phyloP scores from a whole-genome alignment of 2,113 vertebrate genomes.

The Sceloporus tristichus region DNA sequence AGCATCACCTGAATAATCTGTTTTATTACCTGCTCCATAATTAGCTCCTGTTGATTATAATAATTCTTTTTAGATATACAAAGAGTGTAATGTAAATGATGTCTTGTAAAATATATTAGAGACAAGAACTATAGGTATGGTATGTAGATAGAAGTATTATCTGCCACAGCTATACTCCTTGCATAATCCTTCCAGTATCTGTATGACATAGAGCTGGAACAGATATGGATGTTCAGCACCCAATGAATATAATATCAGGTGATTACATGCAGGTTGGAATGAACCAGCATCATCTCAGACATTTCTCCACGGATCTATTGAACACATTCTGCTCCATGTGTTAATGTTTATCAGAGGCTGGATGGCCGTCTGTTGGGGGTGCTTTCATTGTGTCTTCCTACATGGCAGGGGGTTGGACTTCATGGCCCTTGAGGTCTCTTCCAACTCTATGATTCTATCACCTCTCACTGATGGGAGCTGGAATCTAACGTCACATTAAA shows the following conservation, averaged over 20 bases:
- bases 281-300: neutral
- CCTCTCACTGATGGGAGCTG: no score
- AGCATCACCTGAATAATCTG: slow-evolving; percentile 79
- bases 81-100: slow-evolving; percentile 58
- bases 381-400: no score
- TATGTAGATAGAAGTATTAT: neutral
- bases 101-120: slow-evolving; percentile 33
- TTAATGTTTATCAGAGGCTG: neutral
- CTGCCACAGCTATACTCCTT: neutral
- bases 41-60: slow-evolving; percentile 71
- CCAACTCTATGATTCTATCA: no score
- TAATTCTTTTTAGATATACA: slow-evolving; percentile 61
- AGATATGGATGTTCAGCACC: neutral
- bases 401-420: no score
- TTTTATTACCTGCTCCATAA: slow-evolving; percentile 77
- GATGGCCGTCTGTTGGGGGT: no score
- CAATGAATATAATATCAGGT: neutral
- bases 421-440: no score
- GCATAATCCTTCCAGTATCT: neutral
- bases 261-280: neutral
- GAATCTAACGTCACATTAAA: no score
- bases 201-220: neutral
- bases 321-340: neutral
- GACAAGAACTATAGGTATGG: neutral
- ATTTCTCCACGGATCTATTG: neutral